These are phyloP conservation scores for Drosophila lutescens DNA, from an alignment of 2,888 invertebrate genomes.

Conservation along the genomic window DNA sequence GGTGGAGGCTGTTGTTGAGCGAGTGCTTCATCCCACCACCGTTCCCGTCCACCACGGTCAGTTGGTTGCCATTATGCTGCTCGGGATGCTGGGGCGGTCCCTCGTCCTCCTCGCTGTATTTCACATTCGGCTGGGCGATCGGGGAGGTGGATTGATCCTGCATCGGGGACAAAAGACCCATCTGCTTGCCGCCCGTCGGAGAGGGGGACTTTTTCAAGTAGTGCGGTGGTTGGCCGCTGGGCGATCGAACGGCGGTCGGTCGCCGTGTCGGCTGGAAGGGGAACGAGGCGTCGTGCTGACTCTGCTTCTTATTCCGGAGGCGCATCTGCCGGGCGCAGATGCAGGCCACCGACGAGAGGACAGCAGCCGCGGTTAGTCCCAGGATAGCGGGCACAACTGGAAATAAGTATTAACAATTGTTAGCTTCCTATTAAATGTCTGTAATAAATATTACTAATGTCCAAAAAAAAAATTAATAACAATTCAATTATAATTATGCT, in stretches of 20 bases:
- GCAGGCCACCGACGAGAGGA: slow-evolving; percentile 83
- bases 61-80: slow-evolving; percentile 56
- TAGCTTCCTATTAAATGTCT: no score
- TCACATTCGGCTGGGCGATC: slow-evolving; percentile 79
- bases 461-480: no score
- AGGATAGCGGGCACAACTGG: slow-evolving; percentile 84
- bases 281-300: slow-evolving; percentile 82
- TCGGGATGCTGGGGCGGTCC: slow-evolving; percentile 58
- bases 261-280: slow-evolving; percentile 84
- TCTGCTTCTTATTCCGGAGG: slow-evolving; percentile 82
- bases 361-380: slow-evolving; percentile 83
- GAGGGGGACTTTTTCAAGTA: slow-evolving; percentile 97
- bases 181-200: slow-evolving; percentile 87
- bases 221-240: slow-evolving; percentile 91
- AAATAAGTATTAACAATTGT: neutral
- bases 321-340: slow-evolving; percentile 83
- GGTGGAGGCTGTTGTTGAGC: slow-evolving; percentile 51
- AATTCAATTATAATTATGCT: no score
- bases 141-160: slow-evolving; percentile 83
- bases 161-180: slow-evolving; percentile 81
- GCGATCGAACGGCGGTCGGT: slow-evolving; percentile 90
- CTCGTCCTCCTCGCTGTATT: slow-evolving; percentile 84
- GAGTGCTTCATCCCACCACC: slow-evolving; percentile 39
- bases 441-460: no score
- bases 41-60: slow-evolving; percentile 60